Base-by-base conservation (phyloP, 2,797 vertebrate species). In the Rhinatrema bivittatum region DNA sequence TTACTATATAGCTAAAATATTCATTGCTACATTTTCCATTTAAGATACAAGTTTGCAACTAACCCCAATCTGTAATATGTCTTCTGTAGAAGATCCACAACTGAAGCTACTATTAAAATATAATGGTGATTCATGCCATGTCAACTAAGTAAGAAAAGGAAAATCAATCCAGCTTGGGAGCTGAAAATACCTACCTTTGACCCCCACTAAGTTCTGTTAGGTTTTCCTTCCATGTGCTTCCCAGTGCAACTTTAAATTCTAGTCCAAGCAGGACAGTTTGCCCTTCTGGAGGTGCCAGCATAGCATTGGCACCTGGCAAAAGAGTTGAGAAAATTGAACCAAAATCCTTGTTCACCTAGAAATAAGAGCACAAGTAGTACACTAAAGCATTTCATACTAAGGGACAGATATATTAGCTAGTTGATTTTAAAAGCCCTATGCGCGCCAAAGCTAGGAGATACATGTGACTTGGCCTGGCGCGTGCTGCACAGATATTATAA, bases 181-280 rank as follows among this genome's bases (percentile, higher is more conserved):
- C n/a, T n/a, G n/a, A n/a, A n/a, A n/a, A n/a, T 16, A 70, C 79
- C 59, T 35, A 97, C 96, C 96, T 93, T 72, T 99, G 95, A 32
- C 96, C 96, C 12, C 96, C 96, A 28, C 96, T 99, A 39, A 99
- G 90, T 74, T 99, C 96, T 3, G 87, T 86, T 44, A 98, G 81
- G 58, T 99, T 97, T 67, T 98, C 94, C 60, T 98, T 99, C 95
- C 96, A 99, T 11, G 79, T 94, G 38, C 88, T 88, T 32, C 95
- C 96, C 58, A 98, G 72, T 27, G 92, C 96, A 45, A 98, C 87
- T 60, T 79, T 94, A 66, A 99, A 97, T 66, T 94, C 88, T 9
- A 98, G 70, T 18, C 96, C 96, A 17, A 86, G 80, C 23, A 97
- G 39, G 32, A 75, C 68, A 2, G 74, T 82, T 1, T 79, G 27